Evolutionary conservation across 2,888 invertebrate genomes (phyloP).

Genomic region (Cephus pygmeus): DNA sequence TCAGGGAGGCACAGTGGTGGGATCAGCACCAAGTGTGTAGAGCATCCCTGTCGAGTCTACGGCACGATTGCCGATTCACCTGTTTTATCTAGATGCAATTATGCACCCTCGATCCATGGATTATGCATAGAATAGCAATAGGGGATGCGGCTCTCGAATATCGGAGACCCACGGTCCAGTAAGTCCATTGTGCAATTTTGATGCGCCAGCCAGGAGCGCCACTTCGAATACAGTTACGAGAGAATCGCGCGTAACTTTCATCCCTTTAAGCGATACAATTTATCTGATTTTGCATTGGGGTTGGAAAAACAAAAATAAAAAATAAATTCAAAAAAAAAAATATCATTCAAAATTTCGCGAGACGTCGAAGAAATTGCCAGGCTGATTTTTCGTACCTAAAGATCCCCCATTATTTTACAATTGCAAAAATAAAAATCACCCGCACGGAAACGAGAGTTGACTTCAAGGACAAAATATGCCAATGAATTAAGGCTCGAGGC

Average conservation of each 20-base stretch:
- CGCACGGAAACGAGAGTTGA: background rate
- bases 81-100: slow-evolving; percentile 62
- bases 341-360: background rate
- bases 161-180: slow-evolving; percentile 20
- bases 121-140: slow-evolving; percentile 22
- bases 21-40: slow-evolving; percentile 42
- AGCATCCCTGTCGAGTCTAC: slow-evolving; percentile 35
- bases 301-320: too few relatives aligned
- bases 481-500: background rate
- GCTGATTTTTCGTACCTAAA: background rate
- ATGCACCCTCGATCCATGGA: slow-evolving; percentile 48
- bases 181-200: slow-evolving; percentile 13
- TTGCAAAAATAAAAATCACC: background rate
- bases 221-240: background rate
- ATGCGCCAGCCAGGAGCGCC: background rate
- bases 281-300: background rate
- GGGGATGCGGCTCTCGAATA: slow-evolving; percentile 18
- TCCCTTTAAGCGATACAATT: background rate
- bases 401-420: background rate
- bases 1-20: background rate
- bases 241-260: background rate
- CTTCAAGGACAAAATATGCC: background rate
- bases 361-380: background rate
- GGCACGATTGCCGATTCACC: slow-evolving; percentile 55
- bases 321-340: too few relatives aligned